Percentiles rank a stretch among this genome's conserved stretches.
These are phyloP conservation scores for Thymelicus acteon DNA, from an alignment of 2,888 invertebrate species.

Conservation along the genomic window DNA sequence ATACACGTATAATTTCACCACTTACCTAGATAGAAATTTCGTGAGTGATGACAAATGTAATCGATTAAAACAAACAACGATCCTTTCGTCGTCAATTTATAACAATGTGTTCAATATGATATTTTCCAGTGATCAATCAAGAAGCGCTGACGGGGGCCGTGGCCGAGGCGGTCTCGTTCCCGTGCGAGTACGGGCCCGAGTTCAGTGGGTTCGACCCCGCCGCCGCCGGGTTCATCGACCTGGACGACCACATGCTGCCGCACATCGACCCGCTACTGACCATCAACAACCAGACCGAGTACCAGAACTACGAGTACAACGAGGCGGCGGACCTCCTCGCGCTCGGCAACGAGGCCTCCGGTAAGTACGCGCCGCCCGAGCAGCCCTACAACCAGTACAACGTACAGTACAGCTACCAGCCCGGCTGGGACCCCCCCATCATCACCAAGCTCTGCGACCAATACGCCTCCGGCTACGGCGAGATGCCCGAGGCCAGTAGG, in stretches of 20 bases:
- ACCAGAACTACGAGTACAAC: conserved; percentile 3
- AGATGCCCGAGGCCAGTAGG: conserved; percentile 50
- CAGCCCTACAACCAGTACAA: not conserved
- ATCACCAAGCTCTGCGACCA: conserved; percentile 58
- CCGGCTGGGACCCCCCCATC: conserved; percentile 59
- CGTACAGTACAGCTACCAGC: conserved; percentile 24
- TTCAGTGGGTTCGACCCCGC: conserved; percentile 48
- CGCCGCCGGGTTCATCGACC: conserved; percentile 51
- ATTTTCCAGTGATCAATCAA: conserved; percentile 22
- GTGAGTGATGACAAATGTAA: no score
- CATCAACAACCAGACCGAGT: conserved; percentile 43
- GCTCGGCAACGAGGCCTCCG: not conserved
- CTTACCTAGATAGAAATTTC: no score
- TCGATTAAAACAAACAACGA: no score
- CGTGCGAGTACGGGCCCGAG: conserved; percentile 69
- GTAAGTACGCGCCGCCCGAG: not conserved
- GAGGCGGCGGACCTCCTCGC: not conserved
- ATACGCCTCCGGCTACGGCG: conserved; percentile 50
- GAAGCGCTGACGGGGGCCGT: not conserved
- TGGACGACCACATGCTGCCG: conserved; percentile 66
- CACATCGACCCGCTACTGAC: conserved; percentile 75
- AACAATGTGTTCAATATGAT: no score
- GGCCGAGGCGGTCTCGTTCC: conserved; percentile 38
- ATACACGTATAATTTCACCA: no score
- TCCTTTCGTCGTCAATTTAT: no score